These are phyloP conservation scores for Tanypteryx hageni DNA, from an alignment of 2,888 invertebrate genomes.

Conservation along the genomic window DNA sequence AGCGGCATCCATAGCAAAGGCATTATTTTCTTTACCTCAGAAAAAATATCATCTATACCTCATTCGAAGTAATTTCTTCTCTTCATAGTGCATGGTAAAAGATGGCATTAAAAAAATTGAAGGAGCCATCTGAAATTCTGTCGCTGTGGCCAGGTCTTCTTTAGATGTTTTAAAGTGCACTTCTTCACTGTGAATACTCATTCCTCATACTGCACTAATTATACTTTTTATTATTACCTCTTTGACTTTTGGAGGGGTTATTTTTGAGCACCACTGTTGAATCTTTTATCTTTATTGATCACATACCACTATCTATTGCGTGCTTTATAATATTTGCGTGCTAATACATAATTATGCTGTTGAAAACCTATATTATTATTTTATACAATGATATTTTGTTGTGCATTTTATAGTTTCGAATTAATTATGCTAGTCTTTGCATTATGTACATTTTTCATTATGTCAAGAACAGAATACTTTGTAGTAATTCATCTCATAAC, in stretches of 20 bases:
- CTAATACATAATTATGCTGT: background rate
- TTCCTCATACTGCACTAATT: constrained; percentile 43
- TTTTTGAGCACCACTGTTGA: background rate
- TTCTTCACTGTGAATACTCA: constrained; percentile 38
- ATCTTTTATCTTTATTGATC: background rate
- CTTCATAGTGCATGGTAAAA: constrained; percentile 25
- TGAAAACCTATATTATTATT: background rate
- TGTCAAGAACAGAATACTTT: too few species aligned
- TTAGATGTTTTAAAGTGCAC: constrained; percentile 36
- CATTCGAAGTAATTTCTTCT: constrained; percentile 21
- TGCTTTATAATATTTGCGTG: background rate
- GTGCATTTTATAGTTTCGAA: background rate
- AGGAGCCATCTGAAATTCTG: background rate
- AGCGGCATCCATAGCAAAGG: background rate
- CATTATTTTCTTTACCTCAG: background rate
- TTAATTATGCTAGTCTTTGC: background rate
- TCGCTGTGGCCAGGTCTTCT: constrained; percentile 45
- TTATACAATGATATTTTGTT: background rate
- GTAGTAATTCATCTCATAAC: too few species aligned
- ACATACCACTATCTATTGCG: background rate
- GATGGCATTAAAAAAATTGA: background rate
- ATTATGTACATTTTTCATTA: background rate
- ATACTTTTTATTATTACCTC: background rate
- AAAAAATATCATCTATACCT: background rate
- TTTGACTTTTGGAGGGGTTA: background rate